Base-by-base conservation (phyloP, 2,797 vertebrate genomes). In the Rhinophrynus dorsalis region DNA sequence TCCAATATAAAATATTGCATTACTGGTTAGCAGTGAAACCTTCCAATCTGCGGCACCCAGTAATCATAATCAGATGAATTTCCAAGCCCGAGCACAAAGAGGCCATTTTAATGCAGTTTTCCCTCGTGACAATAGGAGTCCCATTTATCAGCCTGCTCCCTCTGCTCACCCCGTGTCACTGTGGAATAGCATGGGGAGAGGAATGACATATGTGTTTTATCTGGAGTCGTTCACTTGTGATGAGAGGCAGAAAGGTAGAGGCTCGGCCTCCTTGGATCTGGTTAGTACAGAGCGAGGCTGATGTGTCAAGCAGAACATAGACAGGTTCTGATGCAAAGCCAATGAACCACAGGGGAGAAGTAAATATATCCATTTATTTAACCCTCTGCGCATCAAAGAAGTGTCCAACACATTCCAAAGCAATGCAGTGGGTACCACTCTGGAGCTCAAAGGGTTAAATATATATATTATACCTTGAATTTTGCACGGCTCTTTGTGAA, bases 1-100 rank as follows among this genome's bases (percentile, higher is more conserved):
- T 71, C 51, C 42, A 72, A 65, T 72, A 54, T 72, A 37, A 20
- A 35, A 73, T 44, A 73, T 73, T 66, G 12, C 35, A 65, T 73
- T 73, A 73, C 17, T 42, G 69, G 24, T 59, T 51, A 59, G 61
- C 26, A 12, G 12, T 29, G 35, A 24, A 27, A 47, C 40, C 17
- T 3, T 12, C 18, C 60, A 33, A 64, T 64, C 30, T 21, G 3
- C 40, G n/a, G 51, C 51, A 21, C 68, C 54, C 40, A 12, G 30
- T 20, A 21, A 3, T 2, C 1, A 11, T 73, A 66, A 73, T 73
- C 52, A 33, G 33, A 73, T 73, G 27, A 73, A 50, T 58, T 59
- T 40, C 55, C 45, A 38, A 17, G 35, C 24, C 44, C 54, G 11
- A 4, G 9, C 15, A 58, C n/a, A 33, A 35, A 44, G 54, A 50